Conservation (phyloP, 2,888 invertebrate species). For the Meteorus cinctellus region DNA sequence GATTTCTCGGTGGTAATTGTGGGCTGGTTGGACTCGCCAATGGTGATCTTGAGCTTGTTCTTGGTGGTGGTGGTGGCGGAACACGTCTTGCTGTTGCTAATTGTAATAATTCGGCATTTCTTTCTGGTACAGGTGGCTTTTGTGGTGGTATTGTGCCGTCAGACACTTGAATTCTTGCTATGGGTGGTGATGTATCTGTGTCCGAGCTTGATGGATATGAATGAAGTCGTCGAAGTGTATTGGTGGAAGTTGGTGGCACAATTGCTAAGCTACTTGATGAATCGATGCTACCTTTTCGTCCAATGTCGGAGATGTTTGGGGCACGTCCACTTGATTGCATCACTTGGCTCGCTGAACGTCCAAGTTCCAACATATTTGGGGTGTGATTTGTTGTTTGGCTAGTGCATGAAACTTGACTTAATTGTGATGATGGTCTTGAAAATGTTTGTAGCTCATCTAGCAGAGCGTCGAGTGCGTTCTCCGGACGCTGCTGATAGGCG, state of each 20-base stretch:
- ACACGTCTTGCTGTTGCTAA: constrained; percentile 83
- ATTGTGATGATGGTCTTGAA: constrained; percentile 80
- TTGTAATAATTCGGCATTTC: constrained; percentile 85
- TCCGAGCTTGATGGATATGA: constrained; percentile 92
- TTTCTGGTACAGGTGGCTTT: constrained; percentile 88
- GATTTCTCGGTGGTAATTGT: constrained; percentile 78
- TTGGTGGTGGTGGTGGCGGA: constrained; percentile 94
- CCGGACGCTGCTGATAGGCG: constrained; percentile 82
- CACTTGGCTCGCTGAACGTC: constrained; percentile 55
- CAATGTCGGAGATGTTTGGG: constrained; percentile 75
- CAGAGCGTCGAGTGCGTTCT: constrained; percentile 98
- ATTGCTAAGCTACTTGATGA: constrained; percentile 72
- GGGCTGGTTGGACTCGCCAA: constrained; percentile 88
- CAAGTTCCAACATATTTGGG: constrained; percentile 53
- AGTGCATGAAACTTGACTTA: constrained; percentile 60
- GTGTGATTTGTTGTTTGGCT: constrained; percentile 46
- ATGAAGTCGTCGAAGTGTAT: constrained; percentile 82
- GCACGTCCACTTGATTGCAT: constrained; percentile 56
- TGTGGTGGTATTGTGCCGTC: constrained; percentile 67
- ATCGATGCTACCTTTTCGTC: constrained; percentile 76
- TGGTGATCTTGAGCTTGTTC: constrained; percentile 91
- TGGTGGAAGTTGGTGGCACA: constrained; percentile 61
- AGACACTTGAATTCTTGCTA: constrained; percentile 76
- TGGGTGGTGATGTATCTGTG: constrained; percentile 85
- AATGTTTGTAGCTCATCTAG: constrained; percentile 94